Evolutionary conservation across 1,140 invertebrate species (phyloP).

Genomic region (Philaenus spumarius): DNA sequence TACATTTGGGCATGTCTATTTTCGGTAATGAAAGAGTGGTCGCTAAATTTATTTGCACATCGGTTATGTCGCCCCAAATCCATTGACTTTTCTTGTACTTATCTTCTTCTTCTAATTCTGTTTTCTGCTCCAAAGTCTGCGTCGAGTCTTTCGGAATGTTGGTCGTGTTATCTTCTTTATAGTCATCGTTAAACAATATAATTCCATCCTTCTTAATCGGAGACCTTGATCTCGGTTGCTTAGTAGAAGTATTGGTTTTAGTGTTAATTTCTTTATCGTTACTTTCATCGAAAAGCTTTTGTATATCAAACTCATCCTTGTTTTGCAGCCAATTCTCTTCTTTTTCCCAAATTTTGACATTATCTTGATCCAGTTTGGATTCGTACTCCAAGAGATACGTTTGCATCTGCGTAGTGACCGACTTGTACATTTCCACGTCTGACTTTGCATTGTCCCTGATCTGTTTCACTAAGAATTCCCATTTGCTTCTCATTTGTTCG

Average conservation of each 20-base stretch:
- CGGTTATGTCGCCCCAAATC: no score
- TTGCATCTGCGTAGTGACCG: not conserved
- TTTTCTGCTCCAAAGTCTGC: no score
- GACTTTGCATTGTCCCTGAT: not conserved
- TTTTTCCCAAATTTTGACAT: not conserved
- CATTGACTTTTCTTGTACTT: no score
- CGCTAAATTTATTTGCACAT: no score
- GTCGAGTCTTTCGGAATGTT: no score
- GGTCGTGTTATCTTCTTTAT: not conserved
- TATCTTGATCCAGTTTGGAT: not conserved
- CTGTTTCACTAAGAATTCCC: not conserved
- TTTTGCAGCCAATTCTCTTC: not conserved
- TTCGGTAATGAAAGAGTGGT: no score
- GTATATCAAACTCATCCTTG: not conserved
- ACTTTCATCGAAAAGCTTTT: not conserved
- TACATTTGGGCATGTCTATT: no score
- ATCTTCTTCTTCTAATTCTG: no score
- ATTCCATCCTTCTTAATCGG: not conserved
- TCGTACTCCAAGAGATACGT: slow-evolving; percentile 6
- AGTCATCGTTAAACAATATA: not conserved
- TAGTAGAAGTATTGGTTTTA: not conserved
- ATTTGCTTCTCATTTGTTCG: not conserved
- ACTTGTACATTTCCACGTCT: not conserved
- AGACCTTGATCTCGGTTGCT: not conserved
- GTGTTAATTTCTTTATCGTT: not conserved